Evolutionary conservation across 1,140 invertebrate genomes (phyloP), one percentile per base, ranked within the genome.

Genomic region (Polypedilum vanderplanki): DNA sequence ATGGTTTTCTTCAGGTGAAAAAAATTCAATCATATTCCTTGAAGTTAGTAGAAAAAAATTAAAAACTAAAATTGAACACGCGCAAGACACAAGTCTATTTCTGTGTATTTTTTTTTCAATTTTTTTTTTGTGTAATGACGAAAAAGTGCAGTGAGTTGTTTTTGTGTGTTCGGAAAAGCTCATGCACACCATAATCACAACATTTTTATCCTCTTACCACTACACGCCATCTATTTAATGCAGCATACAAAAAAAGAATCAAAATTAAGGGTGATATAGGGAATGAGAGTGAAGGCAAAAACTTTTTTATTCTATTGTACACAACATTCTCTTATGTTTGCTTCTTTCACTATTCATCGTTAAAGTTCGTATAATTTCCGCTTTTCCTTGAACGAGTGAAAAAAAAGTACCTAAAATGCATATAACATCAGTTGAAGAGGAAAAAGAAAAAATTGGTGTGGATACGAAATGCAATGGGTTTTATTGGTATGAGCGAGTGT

Each of bases 331-430:
- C 17, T 20, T 10, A 17, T 33, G 24, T 33, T 70, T 70, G 17
- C 20, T 70, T 70, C 65, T 22, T 70, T 70, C 24, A 33, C 9
- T 70, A 22, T 9, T 70, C 65, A 22, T 70, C 65, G 20, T 70
- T 70, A 20, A 18, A 18, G 65, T 70, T 70, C 20, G 65, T 70
- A 18, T 70, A 70, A 18, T 70, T 70, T 70, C 65, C 65, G 65
- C 65, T 70, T 70, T 70, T 70, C 65, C 65, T 20, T 70, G 65
- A 70, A 22, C 65, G 65, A 18, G 18, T 20, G 20, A 70, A 67
- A 67, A 70, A 57, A 70, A 70, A 70, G 20, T 18, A 70, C 65
- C 65, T 70, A 70, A 70, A 70, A 70, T 70, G 65, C 65, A 70
- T 22, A 70, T 70, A 70, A 70, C 65, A 22, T 9, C 17, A 70